phyloP scores from a whole-genome alignment of 2,797 vertebrate genomes.

The Coregonus suidteri region DNA sequence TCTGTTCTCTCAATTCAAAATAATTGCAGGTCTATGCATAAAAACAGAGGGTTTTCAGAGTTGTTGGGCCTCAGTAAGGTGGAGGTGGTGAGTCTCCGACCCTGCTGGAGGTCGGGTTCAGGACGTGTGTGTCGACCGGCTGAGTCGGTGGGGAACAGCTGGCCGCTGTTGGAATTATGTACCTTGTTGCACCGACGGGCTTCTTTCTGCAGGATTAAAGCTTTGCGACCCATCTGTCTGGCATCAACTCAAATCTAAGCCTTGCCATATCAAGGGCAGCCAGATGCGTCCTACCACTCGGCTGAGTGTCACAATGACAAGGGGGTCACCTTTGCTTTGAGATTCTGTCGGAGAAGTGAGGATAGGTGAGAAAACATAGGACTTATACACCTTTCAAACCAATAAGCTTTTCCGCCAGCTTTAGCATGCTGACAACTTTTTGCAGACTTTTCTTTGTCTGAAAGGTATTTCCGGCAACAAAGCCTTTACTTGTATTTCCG shows the following conservation, averaged over 20 bases:
- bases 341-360: conserved; percentile 42
- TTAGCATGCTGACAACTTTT: too few species aligned
- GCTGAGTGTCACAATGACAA: conserved; percentile 68
- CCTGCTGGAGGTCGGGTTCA: conserved; percentile 41
- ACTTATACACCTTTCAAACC: too few species aligned
- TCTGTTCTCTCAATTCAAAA: neutral
- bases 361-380: neutral
- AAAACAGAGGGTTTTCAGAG: neutral
- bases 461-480: too few species aligned
- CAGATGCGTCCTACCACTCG: conserved; percentile 55
- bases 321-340: conserved; percentile 63
- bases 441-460: too few species aligned
- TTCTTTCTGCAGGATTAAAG: conserved; percentile 72
- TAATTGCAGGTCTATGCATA: neutral
- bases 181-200: conserved; percentile 67
- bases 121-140: conserved; percentile 43
- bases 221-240: conserved; percentile 75
- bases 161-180: conserved; percentile 63
- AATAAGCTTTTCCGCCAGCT: too few species aligned
- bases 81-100: neutral
- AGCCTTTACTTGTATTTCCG: too few species aligned
- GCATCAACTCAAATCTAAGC: conserved; percentile 74
- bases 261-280: conserved; percentile 67
- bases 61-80: neutral
- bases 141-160: conserved; percentile 56